A percentile compares a stretch with the other conserved stretches of the same genome.
Evolutionary conservation across 2,113 vertebrate genomes (phyloP).

Genomic region (Turnix velox): DNA sequence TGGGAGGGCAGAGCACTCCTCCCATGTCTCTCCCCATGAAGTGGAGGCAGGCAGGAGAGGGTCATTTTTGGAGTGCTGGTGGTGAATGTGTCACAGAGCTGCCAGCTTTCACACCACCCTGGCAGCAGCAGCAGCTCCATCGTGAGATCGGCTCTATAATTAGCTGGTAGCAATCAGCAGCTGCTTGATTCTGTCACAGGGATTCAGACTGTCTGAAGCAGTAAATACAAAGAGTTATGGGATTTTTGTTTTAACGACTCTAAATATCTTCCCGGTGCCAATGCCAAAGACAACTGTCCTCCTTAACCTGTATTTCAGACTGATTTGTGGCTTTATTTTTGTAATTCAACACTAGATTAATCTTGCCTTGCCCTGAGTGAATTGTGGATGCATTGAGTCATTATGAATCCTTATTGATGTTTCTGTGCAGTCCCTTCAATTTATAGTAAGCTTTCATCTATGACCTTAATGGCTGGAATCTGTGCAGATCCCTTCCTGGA

Average conservation of each 20-base stretch:
- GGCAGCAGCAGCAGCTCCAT: background rate
- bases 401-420: background rate
- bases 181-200: background rate
- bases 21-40: background rate
- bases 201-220: background rate
- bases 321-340: background rate
- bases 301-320: background rate
- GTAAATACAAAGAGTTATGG: background rate
- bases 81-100: constrained; percentile 38
- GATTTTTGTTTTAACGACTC: background rate
- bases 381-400: background rate
- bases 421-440: background rate
- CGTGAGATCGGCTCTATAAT: constrained; percentile 43
- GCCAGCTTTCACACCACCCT: constrained; percentile 20
- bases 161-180: constrained; percentile 46
- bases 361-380: background rate
- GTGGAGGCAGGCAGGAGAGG: background rate
- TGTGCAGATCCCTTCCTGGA: background rate
- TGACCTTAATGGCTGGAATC: background rate
- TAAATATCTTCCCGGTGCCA: background rate
- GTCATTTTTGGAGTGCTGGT: constrained; percentile 48
- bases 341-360: background rate
- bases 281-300: background rate
- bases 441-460: background rate
- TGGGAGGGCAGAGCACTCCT: background rate